Evolutionary conservation across 1,140 invertebrate genomes (phyloP), one percentile per base, ranked within the genome.

Genomic region (Meloidogyne floridensis): DNA sequence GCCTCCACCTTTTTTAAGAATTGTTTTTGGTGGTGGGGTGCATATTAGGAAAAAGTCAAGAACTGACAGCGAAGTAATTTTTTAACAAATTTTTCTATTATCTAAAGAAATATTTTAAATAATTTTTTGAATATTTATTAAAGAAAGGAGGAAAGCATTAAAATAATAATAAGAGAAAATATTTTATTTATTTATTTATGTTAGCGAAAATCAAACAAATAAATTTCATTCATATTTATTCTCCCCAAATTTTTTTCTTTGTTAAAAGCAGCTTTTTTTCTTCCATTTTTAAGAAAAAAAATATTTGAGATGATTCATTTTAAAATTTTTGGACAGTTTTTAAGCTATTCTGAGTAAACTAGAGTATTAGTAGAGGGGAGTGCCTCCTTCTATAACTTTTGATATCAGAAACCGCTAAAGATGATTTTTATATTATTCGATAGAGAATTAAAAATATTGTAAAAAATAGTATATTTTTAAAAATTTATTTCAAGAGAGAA

Each of bases 1-100:
- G 13, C 75, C 75, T 15, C 20, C 20, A 53, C 18, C 43, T 65
- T 65, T 5, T n/a, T 65, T 65, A 13, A 65, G n/a, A n/a, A 15
- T 8, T 65, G 11, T 13, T 32, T 65, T 43, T 15, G 3, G 32
- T 53, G 8, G 20, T 11, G 43, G 71, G 32, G 51, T 32, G 74
- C 75, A 76, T 78, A 78, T 71, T 81, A 81, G 80, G 80, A 81
- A 81, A 81, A 81, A 81, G 80, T 81, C 47, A 81, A 81, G 80
- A 81, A 81, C 80, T 71, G 73, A 79, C 32, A 65, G 75, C 75
- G 43, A 42, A 76, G 20, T 76, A 53, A 9, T 11, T 75, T 53
- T 47, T 47, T 59, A 47, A 4, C 4, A 47, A 4, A 47, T 47
- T 0, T 47, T 4, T 4, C 47, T 47, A 47, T 47, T 47, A 47